Conservation (phyloP, 2,113 vertebrate species). For the rabbit (Oryctolagus cuniculus) region mOryCun1.1 NC_091442.1:77399501-77400000, state of each 20-base stretch:
- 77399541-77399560: neutral
- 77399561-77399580: neutral
- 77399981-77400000: neutral
- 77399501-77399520: neutral
- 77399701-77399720: neutral
- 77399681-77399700: neutral
- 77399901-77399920: neutral
- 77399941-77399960: neutral
- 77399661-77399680: neutral
- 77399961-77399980: neutral
- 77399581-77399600: neutral
- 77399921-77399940: neutral
- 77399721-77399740: neutral
- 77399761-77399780: neutral
- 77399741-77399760: neutral
- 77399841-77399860: neutral
- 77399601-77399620: neutral
- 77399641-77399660: neutral
- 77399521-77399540: neutral
- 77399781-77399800: neutral
- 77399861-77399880: neutral
- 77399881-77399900: conserved; percentile 4
- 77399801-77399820: neutral
- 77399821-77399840: neutral
- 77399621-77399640: neutral